Base-by-base conservation (phyloP, 2,797 vertebrate genomes). In the Alosa sapidissima region DNA sequence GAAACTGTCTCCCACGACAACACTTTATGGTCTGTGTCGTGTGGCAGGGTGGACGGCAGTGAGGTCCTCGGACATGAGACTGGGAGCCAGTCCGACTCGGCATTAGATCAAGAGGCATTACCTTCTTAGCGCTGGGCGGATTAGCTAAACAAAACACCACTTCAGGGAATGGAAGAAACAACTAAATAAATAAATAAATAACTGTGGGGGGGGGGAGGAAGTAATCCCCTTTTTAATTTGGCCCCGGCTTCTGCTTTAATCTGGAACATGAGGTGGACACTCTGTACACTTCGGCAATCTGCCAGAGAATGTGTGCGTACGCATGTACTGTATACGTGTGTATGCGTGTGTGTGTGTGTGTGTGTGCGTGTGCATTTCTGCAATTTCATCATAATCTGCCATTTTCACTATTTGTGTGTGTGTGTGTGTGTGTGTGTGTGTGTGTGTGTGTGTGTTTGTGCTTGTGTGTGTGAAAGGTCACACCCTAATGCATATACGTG, bases 221-320 rank as follows among this genome's bases (percentile, higher is more conserved):
- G 19, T 91, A 92, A 93, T 91, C 88, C 87, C 54, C 52, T 88
- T 91, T 94, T 92, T 91, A 89, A 93, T 93, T 91, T 93, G 83
- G 68, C 60, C 81, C 2, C 0, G 65, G 82, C 86, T 89, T 88
- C 85, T 82, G 82, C 84, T 90, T 86, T 92, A 91, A 93, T 91
- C 90, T 87, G 41, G 82, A 85, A 33, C 85, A 85, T 81, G 86
- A 87, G 84, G 83, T 84, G 51, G 68, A 82, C 82, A 68, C 48
- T 58, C 55, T 51, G 87, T 88, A 55, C 55, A 81, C 54, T 85
- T 81, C 82, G 86, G 84, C 84, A 82, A 58, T 86, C 82, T 9
- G 68, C 1, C 85, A 58, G 47, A 72, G 13, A 86, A 65, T 83
- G 41, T 83, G 85, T 81, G 83, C 51, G 81, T 36, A 41, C 7